These are phyloP conservation scores for Acanthosoma haemorrhoidale DNA, from an alignment of 2,888 invertebrate genomes.

Conservation along the genomic window DNA sequence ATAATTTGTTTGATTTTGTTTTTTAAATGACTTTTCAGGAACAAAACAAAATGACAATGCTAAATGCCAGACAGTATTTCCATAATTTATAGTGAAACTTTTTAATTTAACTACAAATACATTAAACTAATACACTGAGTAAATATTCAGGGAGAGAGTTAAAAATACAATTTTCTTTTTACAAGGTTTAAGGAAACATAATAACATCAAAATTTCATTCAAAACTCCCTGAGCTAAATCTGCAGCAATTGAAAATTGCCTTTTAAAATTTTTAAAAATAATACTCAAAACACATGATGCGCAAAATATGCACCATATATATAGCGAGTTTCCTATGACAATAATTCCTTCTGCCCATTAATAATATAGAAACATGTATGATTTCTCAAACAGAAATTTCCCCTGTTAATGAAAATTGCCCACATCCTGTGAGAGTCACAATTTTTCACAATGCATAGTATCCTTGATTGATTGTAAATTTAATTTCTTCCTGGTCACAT, in stretches of 20 bases:
- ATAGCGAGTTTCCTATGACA: conserved; percentile 8
- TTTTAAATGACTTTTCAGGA: too few species aligned
- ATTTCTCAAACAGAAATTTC: too few species aligned
- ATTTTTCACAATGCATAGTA: too few species aligned
- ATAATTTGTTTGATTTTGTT: background rate
- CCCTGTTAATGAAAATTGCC: too few species aligned
- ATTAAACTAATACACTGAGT: background rate
- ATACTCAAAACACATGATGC: background rate
- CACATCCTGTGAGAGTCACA: too few species aligned
- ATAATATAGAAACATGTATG: too few species aligned
- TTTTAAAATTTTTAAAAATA: conserved; percentile 4
- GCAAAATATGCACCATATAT: background rate
- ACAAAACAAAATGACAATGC: too few species aligned
- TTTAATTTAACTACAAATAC: conserved; percentile 5
- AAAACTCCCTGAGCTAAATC: conserved; percentile 31
- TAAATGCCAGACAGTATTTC: background rate
- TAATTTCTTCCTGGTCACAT: too few species aligned
- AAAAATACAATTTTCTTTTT: background rate
- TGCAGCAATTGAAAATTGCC: conserved; percentile 26
- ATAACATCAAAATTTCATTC: conserved; percentile 18
- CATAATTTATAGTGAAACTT: background rate
- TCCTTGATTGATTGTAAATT: too few species aligned
- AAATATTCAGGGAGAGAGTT: conserved; percentile 17
- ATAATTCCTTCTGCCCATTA: too few species aligned
- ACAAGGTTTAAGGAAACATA: background rate